These are phyloP conservation scores for Caenorhabditis afra DNA, from an alignment of 2,888 invertebrate species.

Conservation along the genomic window DNA sequence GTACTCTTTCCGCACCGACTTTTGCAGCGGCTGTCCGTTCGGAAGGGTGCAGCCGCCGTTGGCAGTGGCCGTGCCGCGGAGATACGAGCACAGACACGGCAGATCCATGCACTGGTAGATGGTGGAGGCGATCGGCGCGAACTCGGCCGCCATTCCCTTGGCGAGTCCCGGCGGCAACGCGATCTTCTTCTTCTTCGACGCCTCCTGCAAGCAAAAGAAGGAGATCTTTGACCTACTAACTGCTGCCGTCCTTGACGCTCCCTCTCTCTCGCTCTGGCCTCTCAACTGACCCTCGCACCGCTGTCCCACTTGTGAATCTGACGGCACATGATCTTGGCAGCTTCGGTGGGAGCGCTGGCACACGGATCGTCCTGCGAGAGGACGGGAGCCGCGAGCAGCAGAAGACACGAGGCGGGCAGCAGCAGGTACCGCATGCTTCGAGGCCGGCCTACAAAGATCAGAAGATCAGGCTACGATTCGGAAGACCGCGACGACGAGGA, in stretches of 20 bases:
- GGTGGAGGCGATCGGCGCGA: constrained; percentile 74
- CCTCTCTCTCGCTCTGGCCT: not conserved
- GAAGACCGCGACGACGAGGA: not conserved
- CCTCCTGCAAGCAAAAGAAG: constrained; percentile 52
- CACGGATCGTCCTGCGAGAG: constrained; percentile 67
- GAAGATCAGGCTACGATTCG: constrained; percentile 13
- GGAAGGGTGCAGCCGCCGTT: constrained; percentile 63
- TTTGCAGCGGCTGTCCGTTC: constrained; percentile 67
- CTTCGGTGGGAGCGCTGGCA: constrained; percentile 72
- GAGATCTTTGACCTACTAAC: constrained; percentile 35
- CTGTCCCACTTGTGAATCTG: constrained; percentile 78
- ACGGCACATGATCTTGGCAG: constrained; percentile 74
- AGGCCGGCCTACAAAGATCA: constrained; percentile 43
- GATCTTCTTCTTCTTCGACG: constrained; percentile 69
- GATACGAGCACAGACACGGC: constrained; percentile 76
- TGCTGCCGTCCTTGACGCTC: constrained; percentile 30
- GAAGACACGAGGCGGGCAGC: not conserved
- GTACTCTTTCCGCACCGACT: constrained; percentile 73
- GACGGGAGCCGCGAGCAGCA: constrained; percentile 8
- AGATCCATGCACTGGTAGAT: constrained; percentile 78
- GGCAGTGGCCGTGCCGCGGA: constrained; percentile 63
- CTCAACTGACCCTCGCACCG: constrained; percentile 71
- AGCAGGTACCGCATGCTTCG: constrained; percentile 34
- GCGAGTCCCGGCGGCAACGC: constrained; percentile 74
- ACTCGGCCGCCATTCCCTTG: constrained; percentile 71